These are phyloP conservation scores for Drosophila truncata DNA, from an alignment of 1,140 invertebrate genomes.

Conservation along the genomic window DNA sequence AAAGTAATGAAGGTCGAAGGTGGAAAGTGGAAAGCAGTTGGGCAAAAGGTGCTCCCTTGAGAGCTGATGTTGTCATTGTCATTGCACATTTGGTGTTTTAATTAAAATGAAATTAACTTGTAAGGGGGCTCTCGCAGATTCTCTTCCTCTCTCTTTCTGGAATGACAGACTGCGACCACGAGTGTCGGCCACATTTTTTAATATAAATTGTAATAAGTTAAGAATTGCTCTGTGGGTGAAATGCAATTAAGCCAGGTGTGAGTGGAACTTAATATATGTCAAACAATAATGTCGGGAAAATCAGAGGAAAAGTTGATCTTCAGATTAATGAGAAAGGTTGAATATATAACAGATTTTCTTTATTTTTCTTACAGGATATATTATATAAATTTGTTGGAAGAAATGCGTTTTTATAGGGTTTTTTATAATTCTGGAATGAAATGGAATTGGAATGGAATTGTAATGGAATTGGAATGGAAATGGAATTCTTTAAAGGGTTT, in stretches of 20 bases:
- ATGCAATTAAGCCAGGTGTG: slow-evolving; percentile 31
- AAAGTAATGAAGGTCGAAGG: slow-evolving; percentile 7
- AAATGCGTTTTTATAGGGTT: no score
- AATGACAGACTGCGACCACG: neutral
- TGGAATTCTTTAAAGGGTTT: no score
- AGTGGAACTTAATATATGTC: slow-evolving; percentile 11
- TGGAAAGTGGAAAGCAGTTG: neutral
- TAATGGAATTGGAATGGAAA: no score
- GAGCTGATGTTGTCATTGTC: slow-evolving; percentile 35
- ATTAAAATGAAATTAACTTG: slow-evolving; percentile 80
- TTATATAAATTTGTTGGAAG: no score
- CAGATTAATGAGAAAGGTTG: no score
- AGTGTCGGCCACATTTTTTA: slow-evolving; percentile 50
- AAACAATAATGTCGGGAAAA: slow-evolving; percentile 4
- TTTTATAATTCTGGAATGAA: no score
- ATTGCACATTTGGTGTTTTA: slow-evolving; percentile 71
- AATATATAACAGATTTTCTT: no score
- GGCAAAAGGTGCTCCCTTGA: slow-evolving; percentile 17
- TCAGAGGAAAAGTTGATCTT: slow-evolving; percentile 1
- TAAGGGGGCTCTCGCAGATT: neutral
- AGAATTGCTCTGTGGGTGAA: slow-evolving; percentile 27
- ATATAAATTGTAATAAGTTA: slow-evolving; percentile 53
- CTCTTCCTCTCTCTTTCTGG: neutral
- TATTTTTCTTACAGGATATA: no score
- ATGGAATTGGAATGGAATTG: no score